These are phyloP conservation scores for Caradrina kadenii DNA, from an alignment of 2,888 invertebrate genomes.

Conservation along the genomic window DNA sequence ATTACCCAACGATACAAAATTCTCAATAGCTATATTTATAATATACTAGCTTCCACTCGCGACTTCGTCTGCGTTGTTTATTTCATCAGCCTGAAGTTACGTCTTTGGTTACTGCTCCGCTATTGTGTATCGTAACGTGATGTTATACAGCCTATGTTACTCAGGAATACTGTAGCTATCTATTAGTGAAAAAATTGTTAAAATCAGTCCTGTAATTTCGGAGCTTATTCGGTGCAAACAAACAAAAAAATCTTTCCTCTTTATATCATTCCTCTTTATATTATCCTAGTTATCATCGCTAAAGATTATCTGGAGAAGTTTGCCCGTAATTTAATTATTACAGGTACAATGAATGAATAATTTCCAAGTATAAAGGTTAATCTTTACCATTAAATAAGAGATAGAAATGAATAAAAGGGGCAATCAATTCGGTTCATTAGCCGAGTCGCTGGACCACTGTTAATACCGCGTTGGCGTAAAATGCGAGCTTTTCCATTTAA, in stretches of 20 bases:
- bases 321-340: conserved; percentile 64
- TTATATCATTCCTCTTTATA: too few relatives aligned
- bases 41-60: too few relatives aligned
- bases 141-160: too few relatives aligned
- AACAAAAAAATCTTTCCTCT: too few relatives aligned
- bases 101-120: too few relatives aligned
- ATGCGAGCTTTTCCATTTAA: conserved; percentile 46
- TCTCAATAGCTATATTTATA: not conserved
- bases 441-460: conserved; percentile 29
- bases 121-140: too few relatives aligned
- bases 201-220: too few relatives aligned
- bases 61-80: too few relatives aligned
- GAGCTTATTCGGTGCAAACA: too few relatives aligned
- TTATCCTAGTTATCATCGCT: not conserved
- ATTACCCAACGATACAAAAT: not conserved
- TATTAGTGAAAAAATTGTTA: too few relatives aligned
- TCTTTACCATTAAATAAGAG: conserved; percentile 65
- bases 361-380: conserved; percentile 62
- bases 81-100: too few relatives aligned
- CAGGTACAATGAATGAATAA: conserved; percentile 66
- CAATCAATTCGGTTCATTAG: conserved; percentile 69
- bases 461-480: conserved; percentile 44
- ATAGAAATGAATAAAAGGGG: conserved; percentile 69
- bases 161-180: too few relatives aligned
- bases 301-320: conserved; percentile 53